Evolutionary conservation across 2,113 vertebrate genomes (phyloP), one percentile per base, ranked within the genome.

Genomic region (Mobula hypostoma): DNA sequence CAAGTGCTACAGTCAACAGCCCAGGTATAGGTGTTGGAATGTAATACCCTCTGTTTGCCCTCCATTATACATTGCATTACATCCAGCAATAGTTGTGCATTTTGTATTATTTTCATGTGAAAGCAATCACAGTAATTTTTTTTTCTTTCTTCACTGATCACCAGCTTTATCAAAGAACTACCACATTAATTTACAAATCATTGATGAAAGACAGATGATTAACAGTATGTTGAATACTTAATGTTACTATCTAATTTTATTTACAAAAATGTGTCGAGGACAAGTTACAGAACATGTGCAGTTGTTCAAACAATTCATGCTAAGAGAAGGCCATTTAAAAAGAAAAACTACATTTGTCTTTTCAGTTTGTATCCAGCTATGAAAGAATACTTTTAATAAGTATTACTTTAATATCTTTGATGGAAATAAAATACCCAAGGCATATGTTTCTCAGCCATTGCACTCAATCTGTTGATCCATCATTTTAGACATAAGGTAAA

Each of bases 361-460:
- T 97, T 96, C 97, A 97, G 97, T 96, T 97, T 97, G 97, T 96
- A 98, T 98, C 98, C 96, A 98, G 98, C 97, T 98, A 97, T 98
- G 97, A 95, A 96, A 96, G 95, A 94, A 96, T 97, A 95, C 95
- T 97, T 98, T 98, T 98, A 97, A 97, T 98, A 99, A 97, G 98
- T 98, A 98, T 96, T 98, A 96, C 97, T 97, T 97, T 98, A 97
- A 97, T 98, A 97, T 96, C 98, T 98, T 98, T 98, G 96, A 98
- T 98, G 97, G 91, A 97, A 97, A 97, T 96, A 97, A 97, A 95
- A 94, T 87, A 95, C 94, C 79, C 94, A 24, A 94, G 70, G 68
- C 97, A 96, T 95, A 29, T 21, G 96, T 98, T 98, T 98, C 97
- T 98, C 96, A 97, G 96, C 97, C 96, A 97, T 96, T 96, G 96